These are phyloP conservation scores for Chesias legatella DNA, from an alignment of 2,888 invertebrate genomes.

Conservation along the genomic window DNA sequence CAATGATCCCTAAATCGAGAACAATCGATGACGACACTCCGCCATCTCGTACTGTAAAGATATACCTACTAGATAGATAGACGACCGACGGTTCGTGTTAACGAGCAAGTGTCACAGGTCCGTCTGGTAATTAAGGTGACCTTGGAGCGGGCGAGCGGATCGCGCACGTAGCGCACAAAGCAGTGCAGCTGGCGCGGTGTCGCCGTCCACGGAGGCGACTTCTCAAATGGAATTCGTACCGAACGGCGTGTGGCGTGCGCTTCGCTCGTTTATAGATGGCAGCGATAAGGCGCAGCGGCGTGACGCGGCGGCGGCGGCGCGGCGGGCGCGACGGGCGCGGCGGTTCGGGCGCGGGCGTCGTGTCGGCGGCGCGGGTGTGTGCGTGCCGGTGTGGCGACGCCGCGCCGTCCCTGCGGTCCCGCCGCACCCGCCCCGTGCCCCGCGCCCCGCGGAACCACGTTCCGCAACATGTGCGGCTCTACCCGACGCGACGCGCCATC, in stretches of 20 bases:
- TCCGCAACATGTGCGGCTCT: conserved; percentile 73
- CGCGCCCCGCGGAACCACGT: conserved; percentile 55
- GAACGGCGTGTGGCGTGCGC: conserved; percentile 70
- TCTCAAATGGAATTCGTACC: conserved; percentile 72
- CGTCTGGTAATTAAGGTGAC: conserved; percentile 67
- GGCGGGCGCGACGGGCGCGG: too few species aligned
- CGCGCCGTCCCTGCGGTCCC: conserved; percentile 64
- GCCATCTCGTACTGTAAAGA: conserved; percentile 18
- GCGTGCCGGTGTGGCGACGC: conserved; percentile 62
- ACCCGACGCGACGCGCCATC: conserved; percentile 39
- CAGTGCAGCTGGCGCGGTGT: conserved; percentile 49
- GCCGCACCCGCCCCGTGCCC: conserved; percentile 42
- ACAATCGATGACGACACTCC: conserved; percentile 17
- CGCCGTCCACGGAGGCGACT: conserved; percentile 28
- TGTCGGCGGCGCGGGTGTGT: conserved; percentile 61
- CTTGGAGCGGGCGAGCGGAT: conserved; percentile 53
- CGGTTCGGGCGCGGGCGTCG: conserved; percentile 71
- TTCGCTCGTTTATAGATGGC: conserved; percentile 77
- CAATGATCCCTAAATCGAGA: conserved; percentile 5
- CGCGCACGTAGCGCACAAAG: conserved; percentile 50
- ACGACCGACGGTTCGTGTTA: conserved; percentile 41
- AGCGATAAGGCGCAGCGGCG: conserved; percentile 77
- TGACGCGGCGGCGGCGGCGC: too few species aligned
- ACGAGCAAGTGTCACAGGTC: conserved; percentile 57
- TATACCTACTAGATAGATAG: too few species aligned